Percentiles rank a stretch among this genome's conserved stretches.
These are phyloP conservation scores for Darevskia nairensis DNA, from an alignment of 2,797 vertebrate species.

Conservation along the genomic window DNA sequence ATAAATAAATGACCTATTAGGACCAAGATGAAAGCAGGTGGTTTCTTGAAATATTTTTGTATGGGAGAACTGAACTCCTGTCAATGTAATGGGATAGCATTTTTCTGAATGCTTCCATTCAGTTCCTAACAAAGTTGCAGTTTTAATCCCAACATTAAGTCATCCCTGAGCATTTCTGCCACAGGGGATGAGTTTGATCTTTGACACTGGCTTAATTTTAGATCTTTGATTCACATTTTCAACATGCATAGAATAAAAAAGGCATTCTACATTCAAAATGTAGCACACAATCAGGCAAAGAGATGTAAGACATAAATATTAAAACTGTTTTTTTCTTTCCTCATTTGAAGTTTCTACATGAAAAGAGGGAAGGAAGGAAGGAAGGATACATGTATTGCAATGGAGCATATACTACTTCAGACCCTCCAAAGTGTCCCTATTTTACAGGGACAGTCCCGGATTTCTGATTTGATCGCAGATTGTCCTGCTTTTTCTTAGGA, in stretches of 20 bases:
- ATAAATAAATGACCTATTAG: neutral
- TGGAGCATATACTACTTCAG: neutral
- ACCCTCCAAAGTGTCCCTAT: too few species aligned
- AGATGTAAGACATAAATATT: neutral
- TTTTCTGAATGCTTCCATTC: neutral
- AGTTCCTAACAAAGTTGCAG: neutral
- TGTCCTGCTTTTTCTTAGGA: too few species aligned
- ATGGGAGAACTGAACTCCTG: constrained; percentile 10
- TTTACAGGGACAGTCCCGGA: too few species aligned
- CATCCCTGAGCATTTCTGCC: neutral
- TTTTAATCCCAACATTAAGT: neutral
- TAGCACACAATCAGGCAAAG: neutral
- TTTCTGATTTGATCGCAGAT: too few species aligned
- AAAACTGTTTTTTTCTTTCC: neutral
- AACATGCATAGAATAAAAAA: neutral
- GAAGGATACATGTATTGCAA: neutral
- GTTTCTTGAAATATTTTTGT: neutral
- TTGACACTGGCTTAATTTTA: neutral
- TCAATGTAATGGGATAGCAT: neutral
- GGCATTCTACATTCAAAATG: neutral
- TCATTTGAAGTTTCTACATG: neutral
- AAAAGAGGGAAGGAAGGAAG: neutral
- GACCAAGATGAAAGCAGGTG: neutral
- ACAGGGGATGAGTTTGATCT: neutral
- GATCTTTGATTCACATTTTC: constrained; percentile 5